A percentile compares a stretch with the other conserved stretches of the same genome.
phyloP scores from a whole-genome alignment of 2,113 vertebrate genomes.

The Excalfactoria chinensis region DNA sequence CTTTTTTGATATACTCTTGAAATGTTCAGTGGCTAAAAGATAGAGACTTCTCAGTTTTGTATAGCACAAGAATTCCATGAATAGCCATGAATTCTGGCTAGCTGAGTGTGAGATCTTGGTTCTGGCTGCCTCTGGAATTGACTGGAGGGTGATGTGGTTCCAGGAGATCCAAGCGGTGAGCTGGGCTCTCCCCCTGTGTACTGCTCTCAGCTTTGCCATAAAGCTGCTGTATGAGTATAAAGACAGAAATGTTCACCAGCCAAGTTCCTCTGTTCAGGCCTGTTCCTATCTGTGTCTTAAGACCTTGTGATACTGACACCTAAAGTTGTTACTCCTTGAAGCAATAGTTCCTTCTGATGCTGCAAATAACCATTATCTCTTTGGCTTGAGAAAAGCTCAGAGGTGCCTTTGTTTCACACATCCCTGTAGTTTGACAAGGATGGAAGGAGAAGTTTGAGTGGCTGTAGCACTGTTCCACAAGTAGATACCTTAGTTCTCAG shows the following conservation, averaged over 20 bases:
- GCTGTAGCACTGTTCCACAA: no score
- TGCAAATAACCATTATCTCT: not conserved
- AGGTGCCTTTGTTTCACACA: not conserved
- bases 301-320: not conserved
- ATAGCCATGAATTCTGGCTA: not conserved
- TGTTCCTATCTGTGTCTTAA: not conserved
- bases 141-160: not conserved
- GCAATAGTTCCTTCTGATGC: not conserved
- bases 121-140: not conserved
- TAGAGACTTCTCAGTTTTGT: not conserved
- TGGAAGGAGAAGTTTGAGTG: not conserved
- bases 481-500: not conserved
- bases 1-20: not conserved
- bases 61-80: not conserved
- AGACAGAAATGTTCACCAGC: not conserved
- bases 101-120: not conserved
- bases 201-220: not conserved
- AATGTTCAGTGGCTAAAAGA: not conserved
- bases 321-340: not conserved
- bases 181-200: not conserved
- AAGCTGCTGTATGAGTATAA: not conserved
- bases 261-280: not conserved
- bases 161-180: accelerated
- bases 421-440: not conserved
- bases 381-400: not conserved